Conservation (phyloP, 2,888 invertebrate genomes). For the Syrista parreyssii region DNA sequence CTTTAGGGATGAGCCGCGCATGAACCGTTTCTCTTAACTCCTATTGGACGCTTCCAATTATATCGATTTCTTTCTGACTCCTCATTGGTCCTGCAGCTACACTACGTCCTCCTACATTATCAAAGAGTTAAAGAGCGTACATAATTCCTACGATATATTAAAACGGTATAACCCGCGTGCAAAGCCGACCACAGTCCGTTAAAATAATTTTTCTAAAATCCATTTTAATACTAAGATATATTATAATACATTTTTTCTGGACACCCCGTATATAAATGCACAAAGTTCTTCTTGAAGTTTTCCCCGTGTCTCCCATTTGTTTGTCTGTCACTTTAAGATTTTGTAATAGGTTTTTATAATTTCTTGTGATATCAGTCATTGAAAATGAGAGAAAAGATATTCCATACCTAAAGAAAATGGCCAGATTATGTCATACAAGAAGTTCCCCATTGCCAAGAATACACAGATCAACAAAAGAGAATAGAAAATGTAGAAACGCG, state of each 20-base stretch:
- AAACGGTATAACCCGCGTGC: neutral
- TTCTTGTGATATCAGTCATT: neutral
- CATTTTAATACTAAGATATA: neutral
- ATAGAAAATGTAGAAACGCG: neutral
- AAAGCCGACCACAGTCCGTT: neutral
- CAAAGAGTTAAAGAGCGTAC: neutral
- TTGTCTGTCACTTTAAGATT: neutral
- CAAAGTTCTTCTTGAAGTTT: neutral
- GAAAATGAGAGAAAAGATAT: neutral
- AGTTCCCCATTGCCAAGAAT: neutral
- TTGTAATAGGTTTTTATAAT: neutral
- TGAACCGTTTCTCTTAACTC: conserved; percentile 18
- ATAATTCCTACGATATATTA: neutral
- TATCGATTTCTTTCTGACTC: conserved; percentile 25
- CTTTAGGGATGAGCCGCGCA: conserved; percentile 27
- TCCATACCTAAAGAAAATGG: neutral
- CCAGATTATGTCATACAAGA: neutral
- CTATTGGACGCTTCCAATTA: conserved; percentile 34
- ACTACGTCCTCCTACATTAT: conserved; percentile 1
- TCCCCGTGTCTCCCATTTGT: neutral
- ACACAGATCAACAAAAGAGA: neutral
- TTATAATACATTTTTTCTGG: neutral
- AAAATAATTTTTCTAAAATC: neutral
- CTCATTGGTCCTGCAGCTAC: neutral
- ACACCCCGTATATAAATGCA: neutral